phyloP scores from a whole-genome alignment of 2,888 invertebrate species.

The Ptilodon capucinus region DNA sequence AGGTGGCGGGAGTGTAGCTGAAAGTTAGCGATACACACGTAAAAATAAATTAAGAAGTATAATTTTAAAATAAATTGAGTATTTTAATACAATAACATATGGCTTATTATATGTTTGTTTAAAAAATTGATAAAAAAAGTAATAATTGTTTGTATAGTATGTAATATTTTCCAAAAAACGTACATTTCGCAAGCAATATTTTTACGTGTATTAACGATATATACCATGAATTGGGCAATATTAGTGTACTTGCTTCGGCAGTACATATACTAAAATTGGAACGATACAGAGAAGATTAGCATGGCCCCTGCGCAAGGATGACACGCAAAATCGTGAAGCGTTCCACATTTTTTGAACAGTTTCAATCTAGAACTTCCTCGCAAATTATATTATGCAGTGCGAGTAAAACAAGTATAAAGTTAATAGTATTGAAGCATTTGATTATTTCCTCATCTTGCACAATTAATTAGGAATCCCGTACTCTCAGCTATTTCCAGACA shows the following conservation, averaged over 20 bases:
- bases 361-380: constrained; percentile 2
- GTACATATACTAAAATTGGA: constrained; percentile 65
- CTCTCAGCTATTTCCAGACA: too few relatives aligned
- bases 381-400: too few relatives aligned
- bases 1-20: neutral
- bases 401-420: too few relatives aligned
- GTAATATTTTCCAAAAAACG: constrained; percentile 4
- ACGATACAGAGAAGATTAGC: constrained; percentile 63
- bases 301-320: constrained; percentile 65
- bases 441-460: too few relatives aligned
- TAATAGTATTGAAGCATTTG: too few relatives aligned
- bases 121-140: neutral
- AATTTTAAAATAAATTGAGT: too few relatives aligned
- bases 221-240: rapidly evolving
- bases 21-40: too few relatives aligned
- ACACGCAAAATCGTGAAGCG: constrained; percentile 62
- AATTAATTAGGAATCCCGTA: too few relatives aligned
- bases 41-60: neutral
- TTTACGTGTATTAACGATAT: constrained; percentile 1
- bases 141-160: neutral
- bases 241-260: constrained; percentile 55
- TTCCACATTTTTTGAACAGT: constrained; percentile 52
- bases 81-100: neutral
- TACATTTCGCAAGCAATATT: constrained; percentile 27
- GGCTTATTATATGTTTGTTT: neutral